phyloP scores from a whole-genome alignment of 1,140 invertebrate genomes.

The Lutraria rhynchaena region DNA sequence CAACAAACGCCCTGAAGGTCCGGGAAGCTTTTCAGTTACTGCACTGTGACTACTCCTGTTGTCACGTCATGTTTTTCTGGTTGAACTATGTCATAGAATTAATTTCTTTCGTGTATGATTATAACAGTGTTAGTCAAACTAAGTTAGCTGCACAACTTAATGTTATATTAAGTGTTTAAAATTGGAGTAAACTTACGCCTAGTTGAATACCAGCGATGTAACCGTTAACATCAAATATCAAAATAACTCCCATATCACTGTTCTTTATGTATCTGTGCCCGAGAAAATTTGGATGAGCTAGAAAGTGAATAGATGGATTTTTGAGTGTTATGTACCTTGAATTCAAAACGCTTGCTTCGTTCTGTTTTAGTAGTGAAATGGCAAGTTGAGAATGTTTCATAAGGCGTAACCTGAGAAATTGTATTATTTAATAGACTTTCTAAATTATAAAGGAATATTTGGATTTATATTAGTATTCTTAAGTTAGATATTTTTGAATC shows the following conservation, averaged over 20 bases:
- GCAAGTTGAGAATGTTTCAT: background rate
- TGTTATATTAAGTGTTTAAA: no score
- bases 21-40: no score
- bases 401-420: background rate
- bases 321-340: background rate
- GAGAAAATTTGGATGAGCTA: conserved; percentile 55
- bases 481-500: no score
- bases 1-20: no score
- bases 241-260: conserved; percentile 69
- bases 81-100: no score
- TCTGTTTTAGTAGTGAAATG: background rate
- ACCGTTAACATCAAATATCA: conserved; percentile 76
- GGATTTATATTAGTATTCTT: no score
- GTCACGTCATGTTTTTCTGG: no score
- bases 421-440: background rate
- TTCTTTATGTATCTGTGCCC: conserved; percentile 76
- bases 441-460: background rate
- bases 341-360: background rate
- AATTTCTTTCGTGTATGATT: no score
- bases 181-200: conserved; percentile 73
- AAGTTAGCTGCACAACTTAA: no score
- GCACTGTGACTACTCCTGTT: no score
- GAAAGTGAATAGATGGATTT: background rate
- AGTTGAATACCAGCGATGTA: conserved; percentile 79
- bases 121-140: no score